phyloP scores from a whole-genome alignment of 1,140 invertebrate genomes.

The Drosophila navojoa region DNA sequence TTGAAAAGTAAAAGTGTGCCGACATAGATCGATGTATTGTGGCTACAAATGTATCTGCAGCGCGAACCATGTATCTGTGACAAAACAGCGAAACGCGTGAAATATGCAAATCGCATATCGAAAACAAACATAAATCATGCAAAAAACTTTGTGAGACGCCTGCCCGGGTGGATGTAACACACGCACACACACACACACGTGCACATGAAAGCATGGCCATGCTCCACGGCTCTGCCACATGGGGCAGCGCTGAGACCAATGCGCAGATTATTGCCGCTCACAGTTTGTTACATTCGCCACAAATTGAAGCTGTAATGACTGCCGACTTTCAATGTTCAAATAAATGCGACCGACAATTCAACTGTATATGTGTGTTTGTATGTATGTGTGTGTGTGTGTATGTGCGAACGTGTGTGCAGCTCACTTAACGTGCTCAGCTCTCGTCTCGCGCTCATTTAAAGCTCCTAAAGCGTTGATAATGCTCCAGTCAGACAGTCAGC shows the following conservation, averaged over 20 bases:
- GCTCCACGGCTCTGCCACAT: slow-evolving; percentile 56
- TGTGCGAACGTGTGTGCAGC: slow-evolving; percentile 45
- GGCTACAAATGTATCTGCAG: slow-evolving; percentile 29
- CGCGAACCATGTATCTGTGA: slow-evolving; percentile 46
- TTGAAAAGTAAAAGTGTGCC: slow-evolving; percentile 73
- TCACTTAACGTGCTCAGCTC: slow-evolving; percentile 66
- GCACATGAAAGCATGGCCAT: slow-evolving; percentile 12
- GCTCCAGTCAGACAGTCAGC: slow-evolving; percentile 59
- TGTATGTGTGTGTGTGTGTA: slow-evolving; percentile 4
- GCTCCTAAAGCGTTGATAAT: slow-evolving; percentile 77
- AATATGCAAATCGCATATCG: slow-evolving; percentile 78
- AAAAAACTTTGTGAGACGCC: slow-evolving; percentile 16
- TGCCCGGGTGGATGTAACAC: slow-evolving; percentile 1
- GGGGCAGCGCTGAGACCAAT: slow-evolving; percentile 69
- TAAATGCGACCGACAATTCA: slow-evolving; percentile 69
- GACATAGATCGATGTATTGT: slow-evolving; percentile 68
- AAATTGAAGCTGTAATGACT: slow-evolving; percentile 77
- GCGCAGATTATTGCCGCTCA: slow-evolving; percentile 45
- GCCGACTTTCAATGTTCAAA: slow-evolving; percentile 80
- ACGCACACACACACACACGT: no score
- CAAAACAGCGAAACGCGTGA: slow-evolving; percentile 75
- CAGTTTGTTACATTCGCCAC: slow-evolving; percentile 62
- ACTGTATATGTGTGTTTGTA: neutral
- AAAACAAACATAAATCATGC: slow-evolving; percentile 75
- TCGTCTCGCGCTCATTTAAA: slow-evolving; percentile 73